Base-by-base conservation (phyloP, 2,113 vertebrate genomes). In the Phalacrocorax carbo region DNA sequence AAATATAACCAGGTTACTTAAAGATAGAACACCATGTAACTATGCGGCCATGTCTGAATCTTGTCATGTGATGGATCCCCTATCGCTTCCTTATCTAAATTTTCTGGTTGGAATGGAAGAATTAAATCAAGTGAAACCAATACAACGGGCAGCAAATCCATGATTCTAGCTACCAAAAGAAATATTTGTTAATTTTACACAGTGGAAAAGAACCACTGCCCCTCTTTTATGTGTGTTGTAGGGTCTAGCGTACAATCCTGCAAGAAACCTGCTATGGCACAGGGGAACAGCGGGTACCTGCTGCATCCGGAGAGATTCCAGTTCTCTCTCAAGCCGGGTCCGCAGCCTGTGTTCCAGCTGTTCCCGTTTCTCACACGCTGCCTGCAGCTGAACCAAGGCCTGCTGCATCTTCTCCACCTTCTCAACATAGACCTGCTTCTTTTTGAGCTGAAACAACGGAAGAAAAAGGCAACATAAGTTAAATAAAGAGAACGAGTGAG, bases 371-470 rank as follows among this genome's bases (percentile, higher is more conserved):
- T 99, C 99, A 66, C 99, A 99, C 0, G 99, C 99, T 4, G 99
- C 99, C 98, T 99, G 99, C 14, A 99, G 98, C 97, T 99, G 99
- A 12, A 99, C 98, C 90, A 99, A 81, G 8, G 99, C 99, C 96
- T 99, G 99, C 95, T 99, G 99, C 99, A 99, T 99, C 94, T 99
- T 98, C 96, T 99, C 99, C 95, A 99, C 99, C 95, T 99, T 99
- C 97, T 99, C 99, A 5, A 99, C 99, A 1, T 99, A 99, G n/a
- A 99, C 99, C 97, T 99, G 99, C 98, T 99, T 99, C 98, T 99
- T 99, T 90, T 99, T 99, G 86, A 99, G 98, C 99, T 99, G 61
- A 49, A 97, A 95, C n/a, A 58, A 89, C 87, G 55, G 42, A 8
- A 94, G 61, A 30, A 85, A 90, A 90, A 72, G 17, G 21, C 88